These are phyloP conservation scores for Maccullochella peelii DNA, from an alignment of 2,113 vertebrate species.

Conservation along the genomic window DNA sequence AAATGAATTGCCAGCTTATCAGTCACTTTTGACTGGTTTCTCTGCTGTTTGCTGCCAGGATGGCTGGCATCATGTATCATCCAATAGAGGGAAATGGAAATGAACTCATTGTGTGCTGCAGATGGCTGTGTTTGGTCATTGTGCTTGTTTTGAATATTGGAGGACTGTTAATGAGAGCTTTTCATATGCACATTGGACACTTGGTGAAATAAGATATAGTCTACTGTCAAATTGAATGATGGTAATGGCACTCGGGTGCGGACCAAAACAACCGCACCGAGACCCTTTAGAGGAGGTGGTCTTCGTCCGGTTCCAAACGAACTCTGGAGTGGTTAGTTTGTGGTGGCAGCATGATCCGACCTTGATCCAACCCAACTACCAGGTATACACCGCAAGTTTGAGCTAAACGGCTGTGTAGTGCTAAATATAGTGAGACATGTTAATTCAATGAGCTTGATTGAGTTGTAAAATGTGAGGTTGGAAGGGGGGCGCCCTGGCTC, in stretches of 20 bases:
- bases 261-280: too few relatives aligned
- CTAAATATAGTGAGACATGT: background rate
- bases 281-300: too few relatives aligned
- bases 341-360: too few relatives aligned
- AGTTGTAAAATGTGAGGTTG: background rate
- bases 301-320: too few relatives aligned
- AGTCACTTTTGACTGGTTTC: background rate
- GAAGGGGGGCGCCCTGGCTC: background rate
- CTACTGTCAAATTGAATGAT: background rate
- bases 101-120: background rate
- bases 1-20: background rate
- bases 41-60: background rate
- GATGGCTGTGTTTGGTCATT: background rate
- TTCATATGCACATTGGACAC: background rate
- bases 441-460: background rate
- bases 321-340: too few relatives aligned
- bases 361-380: too few relatives aligned
- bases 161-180: background rate
- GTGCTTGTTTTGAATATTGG: background rate
- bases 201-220: background rate
- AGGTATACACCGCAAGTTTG: too few relatives aligned
- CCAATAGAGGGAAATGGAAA: slow-evolving; percentile 1
- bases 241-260: background rate
- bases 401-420: background rate
- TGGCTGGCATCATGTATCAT: background rate